These are phyloP conservation scores for Morinoia aosen DNA, from an alignment of 2,888 invertebrate species.

Conservation along the genomic window DNA sequence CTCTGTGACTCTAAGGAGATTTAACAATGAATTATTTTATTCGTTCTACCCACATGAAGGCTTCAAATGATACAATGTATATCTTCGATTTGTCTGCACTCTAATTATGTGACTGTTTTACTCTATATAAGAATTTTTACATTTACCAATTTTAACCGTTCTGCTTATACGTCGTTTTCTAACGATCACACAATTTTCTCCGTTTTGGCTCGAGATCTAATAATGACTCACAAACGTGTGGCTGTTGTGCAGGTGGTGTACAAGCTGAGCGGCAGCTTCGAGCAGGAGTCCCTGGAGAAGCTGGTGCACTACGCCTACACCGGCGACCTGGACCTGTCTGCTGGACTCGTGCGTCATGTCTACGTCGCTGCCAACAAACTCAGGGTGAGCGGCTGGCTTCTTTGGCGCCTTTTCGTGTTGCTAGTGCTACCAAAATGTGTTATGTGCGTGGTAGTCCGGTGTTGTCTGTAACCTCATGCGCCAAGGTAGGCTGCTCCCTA, in stretches of 20 bases:
- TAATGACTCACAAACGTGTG: too few relatives aligned
- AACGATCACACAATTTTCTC: too few relatives aligned
- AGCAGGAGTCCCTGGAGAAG: slow-evolving; percentile 80
- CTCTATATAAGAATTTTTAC: not conserved
- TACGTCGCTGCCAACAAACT: slow-evolving; percentile 85
- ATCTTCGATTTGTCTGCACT: too few relatives aligned
- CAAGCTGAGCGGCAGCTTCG: slow-evolving; percentile 78
- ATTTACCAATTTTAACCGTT: not conserved
- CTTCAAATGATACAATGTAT: too few relatives aligned
- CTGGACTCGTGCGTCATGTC: slow-evolving; percentile 79
- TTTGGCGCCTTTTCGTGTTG: not conserved
- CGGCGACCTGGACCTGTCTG: slow-evolving; percentile 74
- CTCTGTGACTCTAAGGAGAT: not conserved
- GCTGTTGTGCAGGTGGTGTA: slow-evolving; percentile 73
- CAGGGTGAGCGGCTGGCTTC: slow-evolving; percentile 57
- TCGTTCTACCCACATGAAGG: not conserved
- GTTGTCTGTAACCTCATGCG: not conserved
- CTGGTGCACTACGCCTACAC: slow-evolving; percentile 89
- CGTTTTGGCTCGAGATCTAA: too few relatives aligned
- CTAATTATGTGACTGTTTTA: not conserved
- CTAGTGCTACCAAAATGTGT: not conserved
- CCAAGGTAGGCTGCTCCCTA: not conserved
- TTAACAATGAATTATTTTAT: not conserved
- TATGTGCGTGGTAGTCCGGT: too few relatives aligned
- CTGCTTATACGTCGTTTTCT: too few relatives aligned